These are phyloP conservation scores for Loripinus fragilis DNA, from an alignment of 2,888 invertebrate genomes.

Conservation along the genomic window DNA sequence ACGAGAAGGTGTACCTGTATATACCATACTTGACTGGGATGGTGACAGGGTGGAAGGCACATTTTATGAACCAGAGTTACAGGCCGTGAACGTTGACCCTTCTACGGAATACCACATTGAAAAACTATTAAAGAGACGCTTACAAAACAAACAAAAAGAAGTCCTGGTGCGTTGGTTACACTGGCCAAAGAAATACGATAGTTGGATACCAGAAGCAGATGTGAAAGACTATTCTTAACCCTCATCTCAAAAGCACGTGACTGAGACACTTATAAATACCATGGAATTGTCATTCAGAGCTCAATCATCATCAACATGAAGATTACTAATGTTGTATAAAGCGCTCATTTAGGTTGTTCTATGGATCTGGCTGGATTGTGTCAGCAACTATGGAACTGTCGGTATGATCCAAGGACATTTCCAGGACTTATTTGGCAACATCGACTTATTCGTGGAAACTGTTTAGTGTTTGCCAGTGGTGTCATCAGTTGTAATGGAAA, in stretches of 20 bases:
- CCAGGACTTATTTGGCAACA: slow-evolving; percentile 45
- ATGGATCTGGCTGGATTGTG: slow-evolving; percentile 23
- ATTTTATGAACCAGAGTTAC: slow-evolving; percentile 48
- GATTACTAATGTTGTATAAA: slow-evolving; percentile 26
- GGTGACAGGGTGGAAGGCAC: slow-evolving; percentile 37
- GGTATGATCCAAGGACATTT: not conserved
- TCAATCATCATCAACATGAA: slow-evolving; percentile 15
- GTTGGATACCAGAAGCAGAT: slow-evolving; percentile 35
- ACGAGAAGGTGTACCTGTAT: slow-evolving; percentile 41
- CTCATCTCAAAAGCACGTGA: no score
- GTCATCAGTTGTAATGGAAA: slow-evolving; percentile 31
- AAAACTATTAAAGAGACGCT: slow-evolving; percentile 42
- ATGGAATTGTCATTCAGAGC: no score
- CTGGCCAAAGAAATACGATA: slow-evolving; percentile 54
- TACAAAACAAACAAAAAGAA: slow-evolving; percentile 33
- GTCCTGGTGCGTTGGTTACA: slow-evolving; percentile 53
- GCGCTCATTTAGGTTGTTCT: slow-evolving; percentile 18
- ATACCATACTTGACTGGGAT: slow-evolving; percentile 36
- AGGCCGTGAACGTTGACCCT: slow-evolving; percentile 37
- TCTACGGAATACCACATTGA: slow-evolving; percentile 37
- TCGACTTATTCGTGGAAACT: slow-evolving; percentile 31
- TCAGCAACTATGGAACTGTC: not conserved
- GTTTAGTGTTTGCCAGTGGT: slow-evolving; percentile 34
- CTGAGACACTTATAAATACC: no score
- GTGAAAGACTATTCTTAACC: slow-evolving; percentile 27